phyloP scores from a whole-genome alignment of 2,797 vertebrate species.

The Rhinella marina region DNA sequence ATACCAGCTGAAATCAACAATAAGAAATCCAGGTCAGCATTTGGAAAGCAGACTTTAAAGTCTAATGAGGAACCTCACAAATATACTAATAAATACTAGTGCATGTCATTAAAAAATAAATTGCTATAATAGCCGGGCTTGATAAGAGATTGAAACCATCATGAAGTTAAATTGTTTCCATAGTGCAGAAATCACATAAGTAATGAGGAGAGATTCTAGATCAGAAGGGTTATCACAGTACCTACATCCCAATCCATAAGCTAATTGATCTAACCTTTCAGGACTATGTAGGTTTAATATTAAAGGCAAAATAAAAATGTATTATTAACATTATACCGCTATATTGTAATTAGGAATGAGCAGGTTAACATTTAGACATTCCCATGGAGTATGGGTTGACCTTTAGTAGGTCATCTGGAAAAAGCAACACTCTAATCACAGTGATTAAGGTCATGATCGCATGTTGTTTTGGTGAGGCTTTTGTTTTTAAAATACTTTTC shows the following conservation, averaged over 20 bases:
- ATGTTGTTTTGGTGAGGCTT: background rate
- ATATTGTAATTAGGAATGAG: background rate
- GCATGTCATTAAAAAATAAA: background rate
- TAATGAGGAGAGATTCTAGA: background rate
- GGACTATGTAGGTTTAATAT: background rate
- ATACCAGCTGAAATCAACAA: slow-evolving; percentile 49
- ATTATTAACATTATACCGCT: background rate
- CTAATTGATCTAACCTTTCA: background rate
- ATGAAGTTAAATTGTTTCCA: background rate
- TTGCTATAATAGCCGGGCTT: background rate
- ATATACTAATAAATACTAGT: background rate
- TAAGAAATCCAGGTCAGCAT: slow-evolving; percentile 45
- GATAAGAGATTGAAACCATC: background rate
- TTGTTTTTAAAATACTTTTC: no score
- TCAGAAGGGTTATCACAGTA: background rate
- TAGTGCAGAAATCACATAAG: background rate
- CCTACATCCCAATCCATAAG: background rate
- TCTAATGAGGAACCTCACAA: background rate
- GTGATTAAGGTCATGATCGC: background rate
- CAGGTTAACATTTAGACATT: background rate
- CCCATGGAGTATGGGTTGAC: background rate
- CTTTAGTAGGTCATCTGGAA: background rate
- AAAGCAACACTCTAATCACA: background rate
- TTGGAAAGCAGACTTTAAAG: background rate
- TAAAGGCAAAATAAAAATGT: background rate